Evolutionary conservation across 2,797 vertebrate genomes (phyloP).

Genomic region (Phrynocephalus forsythii): DNA sequence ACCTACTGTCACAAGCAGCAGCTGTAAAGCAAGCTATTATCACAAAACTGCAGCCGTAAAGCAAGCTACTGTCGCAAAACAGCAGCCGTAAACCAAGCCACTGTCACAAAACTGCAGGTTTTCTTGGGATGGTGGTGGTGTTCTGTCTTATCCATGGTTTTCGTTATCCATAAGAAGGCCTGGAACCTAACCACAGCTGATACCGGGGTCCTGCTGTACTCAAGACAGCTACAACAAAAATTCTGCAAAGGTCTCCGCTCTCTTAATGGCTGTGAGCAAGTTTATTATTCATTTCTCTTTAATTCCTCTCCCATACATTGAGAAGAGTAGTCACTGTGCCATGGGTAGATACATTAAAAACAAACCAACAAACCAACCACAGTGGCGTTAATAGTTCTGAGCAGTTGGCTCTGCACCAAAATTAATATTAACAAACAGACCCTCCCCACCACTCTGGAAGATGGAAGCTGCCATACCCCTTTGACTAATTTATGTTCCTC

Average conservation of each 20-base stretch:
- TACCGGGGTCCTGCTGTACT: neutral
- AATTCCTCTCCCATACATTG: neutral
- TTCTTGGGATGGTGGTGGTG: too few relatives aligned
- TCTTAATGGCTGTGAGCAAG: neutral
- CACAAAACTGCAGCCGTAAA: too few relatives aligned
- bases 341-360: constrained; percentile 6
- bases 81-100: too few relatives aligned
- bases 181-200: too few relatives aligned
- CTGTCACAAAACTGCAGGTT: too few relatives aligned
- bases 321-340: neutral
- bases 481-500: neutral
- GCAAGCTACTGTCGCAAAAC: too few relatives aligned
- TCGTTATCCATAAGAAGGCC: too few relatives aligned
- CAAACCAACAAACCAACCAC: neutral
- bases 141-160: too few relatives aligned
- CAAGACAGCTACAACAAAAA: neutral
- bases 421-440: neutral
- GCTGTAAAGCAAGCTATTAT: too few relatives aligned
- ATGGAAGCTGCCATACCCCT: neutral
- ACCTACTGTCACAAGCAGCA: too few relatives aligned
- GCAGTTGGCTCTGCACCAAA: neutral
- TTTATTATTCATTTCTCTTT: neutral
- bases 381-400: constrained; percentile 2
- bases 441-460: neutral
- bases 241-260: neutral